Percentiles rank a stretch among this genome's conserved stretches.
Conservation (phyloP, 2,797 vertebrate genomes). For the Pipistrellus pygmaeus region DNA sequence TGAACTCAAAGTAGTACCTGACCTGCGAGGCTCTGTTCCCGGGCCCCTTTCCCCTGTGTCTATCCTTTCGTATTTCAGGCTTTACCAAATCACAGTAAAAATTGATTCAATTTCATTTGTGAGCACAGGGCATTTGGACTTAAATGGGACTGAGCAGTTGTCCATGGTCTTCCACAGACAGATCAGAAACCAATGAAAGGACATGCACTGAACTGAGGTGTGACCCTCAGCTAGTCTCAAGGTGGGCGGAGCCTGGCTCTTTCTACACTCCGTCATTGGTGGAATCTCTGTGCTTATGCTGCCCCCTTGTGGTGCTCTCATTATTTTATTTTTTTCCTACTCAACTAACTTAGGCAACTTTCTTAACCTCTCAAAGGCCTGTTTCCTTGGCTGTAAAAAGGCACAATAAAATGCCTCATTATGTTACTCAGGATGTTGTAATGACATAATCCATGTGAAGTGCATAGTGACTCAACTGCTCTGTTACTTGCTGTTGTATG, state of each 20-base stretch:
- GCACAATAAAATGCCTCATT: background rate
- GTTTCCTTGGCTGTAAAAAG: background rate
- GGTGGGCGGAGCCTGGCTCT: background rate
- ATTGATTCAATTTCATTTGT: background rate
- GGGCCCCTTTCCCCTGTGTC: background rate
- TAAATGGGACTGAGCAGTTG: background rate
- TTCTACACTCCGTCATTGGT: no score
- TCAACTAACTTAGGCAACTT: background rate
- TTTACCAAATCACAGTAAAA: background rate
- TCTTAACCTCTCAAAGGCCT: background rate
- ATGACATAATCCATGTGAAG: background rate
- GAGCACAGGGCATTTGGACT: background rate
- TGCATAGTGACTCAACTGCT: background rate
- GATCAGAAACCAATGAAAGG: background rate
- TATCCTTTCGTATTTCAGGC: background rate
- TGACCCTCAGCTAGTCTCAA: background rate
- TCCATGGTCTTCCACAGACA: background rate
- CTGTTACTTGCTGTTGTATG: fast-evolving
- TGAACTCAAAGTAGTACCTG: background rate
- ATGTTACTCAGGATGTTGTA: background rate
- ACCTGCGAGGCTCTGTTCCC: background rate
- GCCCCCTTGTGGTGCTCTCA: background rate
- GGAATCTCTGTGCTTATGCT: background rate
- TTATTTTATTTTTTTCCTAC: background rate
- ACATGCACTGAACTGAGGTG: background rate